A percentile compares a stretch with the other conserved stretches of the same genome.
Conservation (phyloP, 1,140 invertebrate species). For the Ctenoplectra terminalis region DNA sequence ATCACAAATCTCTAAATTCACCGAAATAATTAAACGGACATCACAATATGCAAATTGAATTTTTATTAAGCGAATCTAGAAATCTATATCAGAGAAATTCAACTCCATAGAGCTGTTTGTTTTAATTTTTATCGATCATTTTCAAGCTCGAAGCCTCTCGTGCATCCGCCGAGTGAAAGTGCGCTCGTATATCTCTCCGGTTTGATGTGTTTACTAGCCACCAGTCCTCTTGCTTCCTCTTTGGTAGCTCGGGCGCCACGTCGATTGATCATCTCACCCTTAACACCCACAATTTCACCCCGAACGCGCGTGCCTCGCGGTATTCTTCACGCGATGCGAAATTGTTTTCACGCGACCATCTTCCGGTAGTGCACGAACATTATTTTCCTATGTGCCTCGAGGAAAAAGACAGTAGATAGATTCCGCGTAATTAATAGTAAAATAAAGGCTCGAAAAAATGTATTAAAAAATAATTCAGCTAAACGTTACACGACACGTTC, state of each 20-base stretch:
- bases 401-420: too few species aligned
- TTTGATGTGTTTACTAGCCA: slow-evolving; percentile 61
- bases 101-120: too few species aligned
- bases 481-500: not conserved
- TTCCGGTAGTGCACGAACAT: slow-evolving; percentile 7
- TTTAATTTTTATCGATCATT: slow-evolving; percentile 20
- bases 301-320: slow-evolving; percentile 36
- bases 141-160: slow-evolving; percentile 7
- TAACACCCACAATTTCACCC: slow-evolving; percentile 46
- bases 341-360: slow-evolving; percentile 54
- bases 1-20: not conserved
- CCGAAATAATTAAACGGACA: not conserved
- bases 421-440: not conserved
- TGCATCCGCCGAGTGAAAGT: slow-evolving; percentile 52
- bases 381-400: too few species aligned
- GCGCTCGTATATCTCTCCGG: slow-evolving; percentile 62
- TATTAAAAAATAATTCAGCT: not conserved
- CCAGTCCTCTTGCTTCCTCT: not conserved
- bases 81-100: not conserved
- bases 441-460: not conserved
- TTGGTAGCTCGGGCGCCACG: not conserved
- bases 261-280: slow-evolving; percentile 47
- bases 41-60: not conserved
- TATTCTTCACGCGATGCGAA: slow-evolving; percentile 57
- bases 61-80: too few species aligned